phyloP scores from a whole-genome alignment of 1,140 invertebrate species.

The Aphelinus atriplicis region DNA sequence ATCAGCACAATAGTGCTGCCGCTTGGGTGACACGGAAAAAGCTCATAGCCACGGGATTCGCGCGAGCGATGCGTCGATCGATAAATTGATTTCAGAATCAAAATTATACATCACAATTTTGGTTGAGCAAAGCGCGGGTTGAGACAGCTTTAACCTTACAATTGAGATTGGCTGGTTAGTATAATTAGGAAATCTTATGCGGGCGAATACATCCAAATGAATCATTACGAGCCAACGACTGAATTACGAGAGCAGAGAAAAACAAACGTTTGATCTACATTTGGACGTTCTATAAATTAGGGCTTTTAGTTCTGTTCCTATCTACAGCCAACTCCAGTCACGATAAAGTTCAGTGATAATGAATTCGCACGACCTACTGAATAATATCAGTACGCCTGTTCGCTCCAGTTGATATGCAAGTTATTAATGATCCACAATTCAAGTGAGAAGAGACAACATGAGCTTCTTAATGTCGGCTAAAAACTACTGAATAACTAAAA shows the following conservation, averaged over 20 bases:
- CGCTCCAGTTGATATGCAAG: constrained; percentile 24
- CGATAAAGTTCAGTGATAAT: constrained; percentile 36
- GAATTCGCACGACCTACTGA: constrained; percentile 39
- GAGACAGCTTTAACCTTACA: too few relatives aligned
- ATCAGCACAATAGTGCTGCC: too few relatives aligned
- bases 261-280: constrained; percentile 29
- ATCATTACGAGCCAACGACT: too few relatives aligned
- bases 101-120: too few relatives aligned
- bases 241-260: background rate
- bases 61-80: too few relatives aligned
- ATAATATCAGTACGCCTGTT: constrained; percentile 22
- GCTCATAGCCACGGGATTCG: too few relatives aligned
- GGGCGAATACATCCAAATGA: too few relatives aligned
- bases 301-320: constrained; percentile 15
- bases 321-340: background rate
- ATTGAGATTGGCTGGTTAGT: too few relatives aligned
- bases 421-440: constrained; percentile 33
- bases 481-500: background rate
- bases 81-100: too few relatives aligned
- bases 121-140: too few relatives aligned
- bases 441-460: background rate
- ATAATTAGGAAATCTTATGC: too few relatives aligned
- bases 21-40: too few relatives aligned
- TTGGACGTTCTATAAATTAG: constrained; percentile 29
- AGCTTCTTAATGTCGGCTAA: background rate